phyloP scores from a whole-genome alignment of 1,140 invertebrate genomes.

The Cotesia vestalis region DNA sequence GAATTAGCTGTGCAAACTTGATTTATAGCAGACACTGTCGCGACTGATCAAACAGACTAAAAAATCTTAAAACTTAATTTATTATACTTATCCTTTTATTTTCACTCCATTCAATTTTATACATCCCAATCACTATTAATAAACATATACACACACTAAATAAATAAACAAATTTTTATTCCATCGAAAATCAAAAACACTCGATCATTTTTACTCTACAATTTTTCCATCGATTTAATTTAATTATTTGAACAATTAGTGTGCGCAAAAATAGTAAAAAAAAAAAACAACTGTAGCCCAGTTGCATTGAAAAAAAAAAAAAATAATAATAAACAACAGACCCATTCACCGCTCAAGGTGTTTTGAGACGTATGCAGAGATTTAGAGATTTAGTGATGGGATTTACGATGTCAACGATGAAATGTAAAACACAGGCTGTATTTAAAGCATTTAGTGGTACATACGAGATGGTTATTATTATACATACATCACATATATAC shows the following conservation, averaged over 20 bases:
- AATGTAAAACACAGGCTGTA: constrained; percentile 46
- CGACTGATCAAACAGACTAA: constrained; percentile 29
- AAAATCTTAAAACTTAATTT: constrained; percentile 31
- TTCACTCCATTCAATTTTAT: constrained; percentile 14
- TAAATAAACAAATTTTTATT: constrained; percentile 21
- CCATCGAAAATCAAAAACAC: background rate
- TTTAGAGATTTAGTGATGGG: constrained; percentile 41
- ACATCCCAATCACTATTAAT: background rate
- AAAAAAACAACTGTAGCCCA: too few species aligned
- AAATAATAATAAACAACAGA: background rate
- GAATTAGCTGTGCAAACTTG: constrained; percentile 35
- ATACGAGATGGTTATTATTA: constrained; percentile 6
- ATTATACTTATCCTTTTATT: constrained; percentile 5
- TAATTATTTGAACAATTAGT: too few species aligned
- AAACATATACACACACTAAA: background rate
- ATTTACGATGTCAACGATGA: constrained; percentile 47
- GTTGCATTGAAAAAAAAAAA: too few species aligned
- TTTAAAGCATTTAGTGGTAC: constrained; percentile 5
- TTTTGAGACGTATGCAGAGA: constrained; percentile 41
- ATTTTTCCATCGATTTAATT: too few species aligned
- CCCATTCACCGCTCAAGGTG: constrained; percentile 44
- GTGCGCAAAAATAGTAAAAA: too few species aligned
- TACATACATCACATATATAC: too few species aligned
- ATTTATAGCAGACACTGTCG: constrained; percentile 38
- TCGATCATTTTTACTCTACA: too few species aligned